phyloP scores from a whole-genome alignment of 2,888 invertebrate species.

The Rhodophaea formosa region DNA sequence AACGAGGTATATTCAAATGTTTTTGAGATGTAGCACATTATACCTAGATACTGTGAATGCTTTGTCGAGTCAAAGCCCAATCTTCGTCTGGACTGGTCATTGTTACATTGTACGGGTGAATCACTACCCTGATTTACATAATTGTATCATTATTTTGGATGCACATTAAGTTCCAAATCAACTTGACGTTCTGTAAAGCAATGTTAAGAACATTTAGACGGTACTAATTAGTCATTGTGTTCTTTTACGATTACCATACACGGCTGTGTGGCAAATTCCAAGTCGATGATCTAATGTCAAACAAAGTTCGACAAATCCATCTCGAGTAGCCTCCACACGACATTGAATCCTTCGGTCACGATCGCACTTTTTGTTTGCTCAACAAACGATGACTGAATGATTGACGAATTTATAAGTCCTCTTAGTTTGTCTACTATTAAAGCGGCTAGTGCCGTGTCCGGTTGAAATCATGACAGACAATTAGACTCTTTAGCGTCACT shows the following conservation, averaged over 20 bases:
- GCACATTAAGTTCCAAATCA: background rate
- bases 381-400: slow-evolving; percentile 13
- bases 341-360: slow-evolving; percentile 39
- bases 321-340: slow-evolving; percentile 27
- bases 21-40: no score
- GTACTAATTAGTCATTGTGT: slow-evolving; percentile 13
- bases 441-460: background rate
- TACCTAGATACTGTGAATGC: no score
- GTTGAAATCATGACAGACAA: background rate
- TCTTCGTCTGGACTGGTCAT: no score
- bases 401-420: slow-evolving; percentile 3
- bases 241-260: slow-evolving; percentile 29
- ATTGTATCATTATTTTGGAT: background rate
- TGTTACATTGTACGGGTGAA: background rate
- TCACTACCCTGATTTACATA: background rate
- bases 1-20: no score
- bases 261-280: slow-evolving; percentile 41
- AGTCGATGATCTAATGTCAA: slow-evolving; percentile 47
- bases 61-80: no score
- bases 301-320: slow-evolving; percentile 26
- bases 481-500: background rate
- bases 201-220: background rate
- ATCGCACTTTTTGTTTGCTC: slow-evolving; percentile 21
- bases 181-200: background rate
- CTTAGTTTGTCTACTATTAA: slow-evolving; percentile 1